A percentile compares a stretch with the other conserved stretches of the same genome.
Evolutionary conservation across 2,888 invertebrate species (phyloP).

Genomic region (Lycaena phlaeas): DNA sequence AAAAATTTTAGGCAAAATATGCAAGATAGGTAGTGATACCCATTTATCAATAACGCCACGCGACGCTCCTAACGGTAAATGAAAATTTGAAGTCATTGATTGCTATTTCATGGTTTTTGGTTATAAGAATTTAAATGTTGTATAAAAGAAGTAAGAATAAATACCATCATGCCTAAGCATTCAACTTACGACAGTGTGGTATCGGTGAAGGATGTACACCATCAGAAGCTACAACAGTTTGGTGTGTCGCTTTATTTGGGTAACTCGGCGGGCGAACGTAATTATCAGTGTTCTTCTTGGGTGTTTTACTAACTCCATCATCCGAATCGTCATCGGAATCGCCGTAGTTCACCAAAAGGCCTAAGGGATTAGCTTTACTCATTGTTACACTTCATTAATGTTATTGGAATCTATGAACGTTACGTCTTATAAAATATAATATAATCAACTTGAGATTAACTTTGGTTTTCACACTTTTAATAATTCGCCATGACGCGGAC

Average conservation of each 20-base stretch:
- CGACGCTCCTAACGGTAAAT: neutral
- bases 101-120: too few species aligned
- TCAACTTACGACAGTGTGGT: conserved; percentile 60
- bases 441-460: too few species aligned
- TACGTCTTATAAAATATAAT: too few species aligned
- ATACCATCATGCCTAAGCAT: too few species aligned
- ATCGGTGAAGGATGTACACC: conserved; percentile 55
- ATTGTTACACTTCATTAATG: conserved; percentile 24
- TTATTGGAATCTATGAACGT: too few species aligned
- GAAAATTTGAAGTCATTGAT: neutral
- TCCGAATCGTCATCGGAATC: conserved; percentile 61
- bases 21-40: too few species aligned
- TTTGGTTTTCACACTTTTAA: too few species aligned
- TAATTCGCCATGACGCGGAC: too few species aligned
- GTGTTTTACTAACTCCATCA: conserved; percentile 20
- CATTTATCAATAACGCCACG: too few species aligned
- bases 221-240: conserved; percentile 16
- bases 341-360: conserved; percentile 51
- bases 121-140: too few species aligned
- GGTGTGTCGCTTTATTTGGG: conserved; percentile 14
- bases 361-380: conserved; percentile 55
- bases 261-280: conserved; percentile 8
- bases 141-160: neutral
- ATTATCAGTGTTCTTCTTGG: conserved; percentile 13
- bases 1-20: too few species aligned